Percentiles rank a stretch among this genome's conserved stretches.
Conservation (phyloP, 2,888 invertebrate genomes). For the Dryadula phaetusa region DNA sequence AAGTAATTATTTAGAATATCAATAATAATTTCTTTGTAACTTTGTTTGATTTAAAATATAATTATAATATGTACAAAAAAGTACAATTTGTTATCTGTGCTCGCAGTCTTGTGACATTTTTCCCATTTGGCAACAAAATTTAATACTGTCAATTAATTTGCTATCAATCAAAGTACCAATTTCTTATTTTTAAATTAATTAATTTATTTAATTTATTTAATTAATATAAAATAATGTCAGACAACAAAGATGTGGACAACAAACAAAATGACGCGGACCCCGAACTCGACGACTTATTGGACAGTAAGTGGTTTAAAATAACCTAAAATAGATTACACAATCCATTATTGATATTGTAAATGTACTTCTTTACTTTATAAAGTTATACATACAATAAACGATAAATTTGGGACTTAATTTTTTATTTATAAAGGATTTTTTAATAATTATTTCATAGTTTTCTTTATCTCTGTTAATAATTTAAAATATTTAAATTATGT, state of each 20-base stretch:
- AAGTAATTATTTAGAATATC: no score
- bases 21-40: no score
- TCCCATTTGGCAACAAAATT: constrained; percentile 29
- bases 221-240: constrained; percentile 63
- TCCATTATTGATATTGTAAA: background rate
- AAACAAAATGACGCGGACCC: constrained; percentile 81
- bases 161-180: background rate
- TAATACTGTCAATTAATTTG: constrained; percentile 31
- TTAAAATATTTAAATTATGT: constrained; percentile 5
- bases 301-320: constrained; percentile 86
- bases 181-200: constrained; percentile 15
- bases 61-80: background rate
- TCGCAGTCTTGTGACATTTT: constrained; percentile 40
- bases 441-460: no score
- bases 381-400: background rate
- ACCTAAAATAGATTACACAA: constrained; percentile 51
- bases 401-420: no score
- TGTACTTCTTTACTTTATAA: constrained; percentile 7
- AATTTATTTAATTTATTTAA: constrained; percentile 9
- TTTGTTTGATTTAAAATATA: background rate
- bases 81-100: constrained; percentile 27
- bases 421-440: no score
- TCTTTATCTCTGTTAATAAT: background rate
- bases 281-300: constrained; percentile 89
- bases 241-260: constrained; percentile 63